Percentiles rank a stretch among this genome's conserved stretches.
Conservation (phyloP, 2,888 invertebrate species). For the Orthosia cruda region DNA sequence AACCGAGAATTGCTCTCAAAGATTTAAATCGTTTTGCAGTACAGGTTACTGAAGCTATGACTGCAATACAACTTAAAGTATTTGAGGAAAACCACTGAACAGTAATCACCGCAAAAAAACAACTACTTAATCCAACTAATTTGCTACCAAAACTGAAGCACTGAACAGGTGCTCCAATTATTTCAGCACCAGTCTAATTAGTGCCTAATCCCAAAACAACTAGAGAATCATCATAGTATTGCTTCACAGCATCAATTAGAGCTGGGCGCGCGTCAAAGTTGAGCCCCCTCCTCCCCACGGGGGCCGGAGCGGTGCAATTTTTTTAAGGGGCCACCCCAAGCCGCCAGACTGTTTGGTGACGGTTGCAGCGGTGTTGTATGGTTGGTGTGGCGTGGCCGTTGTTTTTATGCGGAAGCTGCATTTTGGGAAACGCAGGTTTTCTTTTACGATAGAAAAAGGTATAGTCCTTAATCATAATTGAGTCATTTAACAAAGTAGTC, state of each 20-base stretch:
- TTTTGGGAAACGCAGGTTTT: background rate
- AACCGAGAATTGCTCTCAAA: background rate
- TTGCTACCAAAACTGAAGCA: conserved; percentile 2
- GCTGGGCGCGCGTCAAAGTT: conserved; percentile 86
- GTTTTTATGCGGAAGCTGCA: background rate
- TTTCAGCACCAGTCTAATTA: conserved; percentile 43
- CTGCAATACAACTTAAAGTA: background rate
- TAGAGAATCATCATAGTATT: conserved; percentile 80
- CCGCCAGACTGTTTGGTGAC: conserved; percentile 89
- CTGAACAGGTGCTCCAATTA: conserved; percentile 31
- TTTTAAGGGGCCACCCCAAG: conserved; percentile 83
- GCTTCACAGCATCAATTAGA: conserved; percentile 85
- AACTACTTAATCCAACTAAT: conserved; percentile 13
- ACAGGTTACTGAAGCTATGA: background rate
- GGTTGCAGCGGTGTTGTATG: conserved; percentile 84
- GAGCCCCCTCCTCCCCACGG: conserved; percentile 71
- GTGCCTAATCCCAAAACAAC: conserved; percentile 56
- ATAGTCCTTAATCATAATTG: too few species aligned
- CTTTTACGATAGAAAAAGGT: background rate
- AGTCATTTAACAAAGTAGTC: too few species aligned
- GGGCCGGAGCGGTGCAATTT: conserved; percentile 82
- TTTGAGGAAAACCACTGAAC: background rate
- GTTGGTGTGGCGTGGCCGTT: conserved; percentile 70
- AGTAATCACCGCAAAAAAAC: background rate
- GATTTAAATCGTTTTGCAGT: background rate